A percentile compares a stretch with the other conserved stretches of the same genome.
Evolutionary conservation across 2,888 invertebrate species (phyloP).

Genomic region (Cactoblastis cactorum): DNA sequence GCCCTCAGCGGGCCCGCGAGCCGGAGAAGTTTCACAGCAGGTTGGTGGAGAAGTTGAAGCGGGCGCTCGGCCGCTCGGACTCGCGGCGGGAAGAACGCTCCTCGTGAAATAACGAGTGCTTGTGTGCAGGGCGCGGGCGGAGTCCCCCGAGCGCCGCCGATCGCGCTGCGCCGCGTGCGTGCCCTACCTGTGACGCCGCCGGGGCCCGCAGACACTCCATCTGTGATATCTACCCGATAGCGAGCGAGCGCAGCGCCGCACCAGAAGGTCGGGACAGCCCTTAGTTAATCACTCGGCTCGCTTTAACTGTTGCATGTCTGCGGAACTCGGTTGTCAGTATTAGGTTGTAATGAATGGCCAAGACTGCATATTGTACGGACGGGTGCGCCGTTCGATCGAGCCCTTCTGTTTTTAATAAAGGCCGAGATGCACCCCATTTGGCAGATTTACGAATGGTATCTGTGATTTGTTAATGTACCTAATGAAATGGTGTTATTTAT

Average conservation of each 20-base stretch:
- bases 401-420: not conserved
- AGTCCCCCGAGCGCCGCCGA: constrained; percentile 57
- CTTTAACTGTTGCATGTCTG: constrained; percentile 11
- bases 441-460: constrained; percentile 63
- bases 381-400: constrained; percentile 1
- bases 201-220: constrained; percentile 49
- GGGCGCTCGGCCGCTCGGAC: constrained; percentile 82
- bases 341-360: constrained; percentile 59
- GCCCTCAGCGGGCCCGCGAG: constrained; percentile 79
- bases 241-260: constrained; percentile 33
- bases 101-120: constrained; percentile 77
- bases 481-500: constrained; percentile 48
- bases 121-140: constrained; percentile 74
- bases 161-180: constrained; percentile 68
- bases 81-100: constrained; percentile 68
- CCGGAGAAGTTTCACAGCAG: constrained; percentile 88
- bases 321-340: constrained; percentile 34
- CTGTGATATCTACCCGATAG: constrained; percentile 65
- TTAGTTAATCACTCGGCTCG: constrained; percentile 31
- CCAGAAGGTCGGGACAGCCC: constrained; percentile 50
- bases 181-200: constrained; percentile 66
- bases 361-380: constrained; percentile 70
- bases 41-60: constrained; percentile 88
- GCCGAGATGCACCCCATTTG: constrained; percentile 20
- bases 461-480: constrained; percentile 74